Conservation (phyloP, 2,888 invertebrate species). For the Iselma pallidipennis region DNA sequence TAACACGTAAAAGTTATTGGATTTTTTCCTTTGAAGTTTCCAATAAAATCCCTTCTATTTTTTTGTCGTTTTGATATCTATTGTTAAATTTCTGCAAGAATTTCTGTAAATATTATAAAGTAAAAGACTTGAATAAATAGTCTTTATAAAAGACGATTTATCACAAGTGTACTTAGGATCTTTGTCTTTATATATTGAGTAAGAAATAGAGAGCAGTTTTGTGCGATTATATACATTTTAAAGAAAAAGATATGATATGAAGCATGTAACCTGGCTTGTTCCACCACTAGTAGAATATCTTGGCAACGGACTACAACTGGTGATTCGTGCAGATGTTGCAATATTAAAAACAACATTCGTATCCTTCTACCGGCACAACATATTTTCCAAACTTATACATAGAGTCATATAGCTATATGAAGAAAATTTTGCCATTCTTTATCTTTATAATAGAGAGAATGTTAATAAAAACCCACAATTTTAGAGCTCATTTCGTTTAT, state of each 20-base stretch:
- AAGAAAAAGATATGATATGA: constrained; percentile 2
- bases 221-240: constrained; percentile 19
- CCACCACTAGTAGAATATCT: constrained; percentile 1
- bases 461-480: neutral
- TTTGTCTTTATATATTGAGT: constrained; percentile 3
- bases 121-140: constrained; percentile 31
- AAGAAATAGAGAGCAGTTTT: constrained; percentile 16
- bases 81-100: neutral
- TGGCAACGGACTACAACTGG: neutral
- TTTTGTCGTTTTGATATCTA: neutral
- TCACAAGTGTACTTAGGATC: constrained; percentile 26
- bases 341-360: constrained; percentile 20
- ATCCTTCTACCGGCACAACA: neutral
- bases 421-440: neutral
- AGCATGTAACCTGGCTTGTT: constrained; percentile 21
- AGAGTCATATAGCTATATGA: neutral
- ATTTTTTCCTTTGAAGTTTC: neutral
- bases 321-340: constrained; percentile 7
- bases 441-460: neutral
- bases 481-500: neutral
- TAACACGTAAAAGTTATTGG: neutral
- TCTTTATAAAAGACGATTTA: constrained; percentile 30
- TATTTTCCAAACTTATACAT: too few species aligned
- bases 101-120: constrained; percentile 20
- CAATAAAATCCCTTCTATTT: neutral